A percentile compares a stretch with the other conserved stretches of the same genome.
These are phyloP conservation scores for Gadopsis marmoratus DNA, from an alignment of 2,797 vertebrate genomes.

Conservation along the genomic window DNA sequence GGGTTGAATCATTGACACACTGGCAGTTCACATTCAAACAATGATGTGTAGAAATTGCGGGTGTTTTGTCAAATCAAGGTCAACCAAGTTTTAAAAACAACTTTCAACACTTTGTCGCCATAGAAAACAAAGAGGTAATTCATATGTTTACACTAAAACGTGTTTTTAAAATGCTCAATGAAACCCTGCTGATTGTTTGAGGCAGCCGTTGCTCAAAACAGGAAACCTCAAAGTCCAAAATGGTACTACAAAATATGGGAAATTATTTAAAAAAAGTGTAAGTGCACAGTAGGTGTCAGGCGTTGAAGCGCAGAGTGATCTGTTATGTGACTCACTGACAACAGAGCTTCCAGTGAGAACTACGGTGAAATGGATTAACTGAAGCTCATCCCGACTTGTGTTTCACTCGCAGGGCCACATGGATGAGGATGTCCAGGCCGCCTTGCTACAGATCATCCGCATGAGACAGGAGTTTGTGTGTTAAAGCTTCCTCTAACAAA, in stretches of 20 bases:
- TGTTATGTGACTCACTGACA: background rate
- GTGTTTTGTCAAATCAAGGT: background rate
- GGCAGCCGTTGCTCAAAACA: background rate
- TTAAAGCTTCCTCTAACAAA: slow-evolving; percentile 75
- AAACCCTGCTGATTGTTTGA: background rate
- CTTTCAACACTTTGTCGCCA: background rate
- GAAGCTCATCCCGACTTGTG: slow-evolving; percentile 6
- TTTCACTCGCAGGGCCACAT: slow-evolving; percentile 92
- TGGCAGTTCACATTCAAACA: background rate
- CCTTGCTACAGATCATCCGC: slow-evolving; percentile 96
- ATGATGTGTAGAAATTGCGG: background rate
- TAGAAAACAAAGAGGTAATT: background rate
- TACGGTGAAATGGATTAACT: background rate
- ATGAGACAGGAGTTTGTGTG: slow-evolving; percentile 98
- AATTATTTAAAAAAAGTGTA: background rate
- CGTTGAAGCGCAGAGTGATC: background rate
- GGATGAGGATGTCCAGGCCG: slow-evolving; percentile 98
- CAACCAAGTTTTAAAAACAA: background rate
- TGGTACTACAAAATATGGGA: background rate
- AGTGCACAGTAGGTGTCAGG: background rate
- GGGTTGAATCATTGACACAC: background rate
- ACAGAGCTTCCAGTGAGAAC: background rate
- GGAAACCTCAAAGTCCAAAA: background rate
- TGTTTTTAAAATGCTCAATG: background rate
- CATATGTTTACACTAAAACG: background rate